Conservation (phyloP, 2,888 invertebrate genomes). For the Sminthurinus aureus region DNA sequence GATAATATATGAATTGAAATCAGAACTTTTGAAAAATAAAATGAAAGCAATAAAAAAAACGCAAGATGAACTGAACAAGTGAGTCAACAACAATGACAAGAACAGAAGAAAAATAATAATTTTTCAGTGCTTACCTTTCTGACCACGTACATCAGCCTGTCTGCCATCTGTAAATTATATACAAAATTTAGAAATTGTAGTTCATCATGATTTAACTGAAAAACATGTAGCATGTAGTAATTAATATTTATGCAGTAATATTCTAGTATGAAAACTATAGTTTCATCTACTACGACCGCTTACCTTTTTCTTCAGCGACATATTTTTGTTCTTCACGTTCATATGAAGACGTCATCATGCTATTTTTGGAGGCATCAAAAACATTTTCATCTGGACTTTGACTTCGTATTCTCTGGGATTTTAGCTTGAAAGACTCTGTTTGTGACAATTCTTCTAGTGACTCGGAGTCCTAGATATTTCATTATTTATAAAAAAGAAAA, state of each 20-base stretch:
- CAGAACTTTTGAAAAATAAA: background rate
- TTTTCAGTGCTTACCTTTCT: conserved; percentile 24
- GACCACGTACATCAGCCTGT: background rate
- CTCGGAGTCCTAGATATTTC: conserved; percentile 65
- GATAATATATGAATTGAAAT: too few species aligned
- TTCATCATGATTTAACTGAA: background rate
- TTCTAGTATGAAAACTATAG: background rate
- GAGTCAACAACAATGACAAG: too few species aligned
- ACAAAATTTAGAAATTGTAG: background rate
- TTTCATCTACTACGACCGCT: conserved; percentile 35
- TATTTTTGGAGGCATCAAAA: conserved; percentile 44
- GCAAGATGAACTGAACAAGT: background rate
- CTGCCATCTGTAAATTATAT: background rate
- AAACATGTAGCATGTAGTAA: background rate
- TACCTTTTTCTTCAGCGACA: conserved; percentile 59
- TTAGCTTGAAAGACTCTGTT: conserved; percentile 55
- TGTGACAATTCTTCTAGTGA: conserved; percentile 65
- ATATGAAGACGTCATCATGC: conserved; percentile 58
- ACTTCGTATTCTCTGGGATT: conserved; percentile 44
- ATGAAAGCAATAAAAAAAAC: conserved; percentile 8
- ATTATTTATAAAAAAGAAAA: background rate
- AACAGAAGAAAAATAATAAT: background rate
- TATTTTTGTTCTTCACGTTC: conserved; percentile 60
- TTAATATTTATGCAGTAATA: background rate
- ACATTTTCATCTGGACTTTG: conserved; percentile 54